Evolutionary conservation across 2,888 invertebrate genomes (phyloP).

Genomic region (Phortica okadai): DNA sequence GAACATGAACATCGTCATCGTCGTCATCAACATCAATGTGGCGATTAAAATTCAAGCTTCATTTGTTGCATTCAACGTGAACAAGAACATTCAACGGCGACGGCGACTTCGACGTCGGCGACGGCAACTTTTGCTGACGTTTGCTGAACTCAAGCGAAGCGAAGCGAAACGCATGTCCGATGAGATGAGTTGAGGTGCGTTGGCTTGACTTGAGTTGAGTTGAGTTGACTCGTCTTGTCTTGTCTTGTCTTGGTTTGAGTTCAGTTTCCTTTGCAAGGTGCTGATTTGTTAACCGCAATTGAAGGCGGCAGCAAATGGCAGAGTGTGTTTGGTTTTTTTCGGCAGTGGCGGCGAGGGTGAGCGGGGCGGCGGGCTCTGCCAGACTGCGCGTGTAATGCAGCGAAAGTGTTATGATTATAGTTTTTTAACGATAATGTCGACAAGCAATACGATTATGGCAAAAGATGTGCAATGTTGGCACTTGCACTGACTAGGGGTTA

Average conservation of each 20-base stretch:
- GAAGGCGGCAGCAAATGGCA: neutral
- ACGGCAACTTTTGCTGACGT: neutral
- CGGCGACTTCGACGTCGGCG: neutral
- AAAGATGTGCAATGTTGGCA: neutral
- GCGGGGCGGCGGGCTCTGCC: neutral
- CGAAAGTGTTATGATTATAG: constrained; percentile 53
- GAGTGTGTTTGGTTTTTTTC: neutral
- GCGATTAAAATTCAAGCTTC: constrained; percentile 61
- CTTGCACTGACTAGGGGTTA: neutral
- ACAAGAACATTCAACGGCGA: neutral
- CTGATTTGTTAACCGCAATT: constrained; percentile 45
- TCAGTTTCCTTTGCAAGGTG: constrained; percentile 33
- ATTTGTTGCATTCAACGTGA: constrained; percentile 46
- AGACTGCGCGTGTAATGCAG: constrained; percentile 10
- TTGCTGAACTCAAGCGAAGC: neutral
- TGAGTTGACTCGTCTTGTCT: neutral
- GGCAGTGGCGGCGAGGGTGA: neutral
- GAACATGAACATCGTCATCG: constrained; percentile 33
- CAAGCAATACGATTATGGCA: neutral
- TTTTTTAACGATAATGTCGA: constrained; percentile 51
- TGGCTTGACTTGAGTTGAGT: neutral
- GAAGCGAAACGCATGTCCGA: neutral
- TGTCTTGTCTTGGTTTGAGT: neutral
- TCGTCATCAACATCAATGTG: constrained; percentile 32
- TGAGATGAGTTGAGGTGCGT: neutral